These are phyloP conservation scores for Entosphenus tridentatus DNA, from an alignment of 2,113 vertebrate species.

Conservation along the genomic window DNA sequence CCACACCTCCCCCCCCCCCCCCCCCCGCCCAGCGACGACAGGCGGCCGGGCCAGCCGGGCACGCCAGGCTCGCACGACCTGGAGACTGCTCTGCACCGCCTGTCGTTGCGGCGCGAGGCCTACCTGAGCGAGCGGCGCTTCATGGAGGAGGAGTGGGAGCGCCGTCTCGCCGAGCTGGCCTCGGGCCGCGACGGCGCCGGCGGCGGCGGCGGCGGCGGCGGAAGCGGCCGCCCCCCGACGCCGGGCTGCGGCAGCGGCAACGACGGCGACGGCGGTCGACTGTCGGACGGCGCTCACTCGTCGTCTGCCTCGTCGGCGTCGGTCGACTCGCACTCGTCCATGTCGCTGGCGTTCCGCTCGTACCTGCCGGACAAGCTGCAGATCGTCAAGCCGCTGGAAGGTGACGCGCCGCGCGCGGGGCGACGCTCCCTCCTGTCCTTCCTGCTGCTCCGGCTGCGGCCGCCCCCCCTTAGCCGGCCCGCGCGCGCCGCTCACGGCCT, in stretches of 20 bases:
- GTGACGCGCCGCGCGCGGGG: slow-evolving; percentile 15
- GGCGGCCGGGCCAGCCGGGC: slow-evolving; percentile 26
- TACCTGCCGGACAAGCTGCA: slow-evolving; percentile 50
- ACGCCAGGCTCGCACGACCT: slow-evolving; percentile 37
- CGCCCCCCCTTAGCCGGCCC: too few relatives aligned
- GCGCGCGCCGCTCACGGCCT: too few relatives aligned
- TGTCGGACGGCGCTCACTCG: too few relatives aligned
- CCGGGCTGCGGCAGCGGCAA: slow-evolving; percentile 35
- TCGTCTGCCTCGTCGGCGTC: slow-evolving; percentile 15
- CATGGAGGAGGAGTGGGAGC: slow-evolving; percentile 37
- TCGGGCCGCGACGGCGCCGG: slow-evolving; percentile 46
- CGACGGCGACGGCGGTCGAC: slow-evolving; percentile 18
- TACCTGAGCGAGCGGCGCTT: slow-evolving; percentile 29
- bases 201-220: slow-evolving; percentile 40
- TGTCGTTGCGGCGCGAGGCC: slow-evolving; percentile 35
- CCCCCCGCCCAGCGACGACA: slow-evolving; percentile 11
- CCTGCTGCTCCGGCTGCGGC: too few relatives aligned
- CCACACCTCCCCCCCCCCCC: too few relatives aligned
- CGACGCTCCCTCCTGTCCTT: too few relatives aligned
- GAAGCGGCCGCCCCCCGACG: slow-evolving; percentile 24
- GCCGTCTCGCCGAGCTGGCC: slow-evolving; percentile 30
- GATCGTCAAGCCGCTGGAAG: slow-evolving; percentile 58
- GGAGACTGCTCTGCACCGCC: slow-evolving; percentile 34
- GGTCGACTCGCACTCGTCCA: slow-evolving; percentile 22
- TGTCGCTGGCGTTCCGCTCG: slow-evolving; percentile 31